Base-by-base conservation (phyloP, 2,113 vertebrate genomes). In the Centrocercus urophasianus region DNA sequence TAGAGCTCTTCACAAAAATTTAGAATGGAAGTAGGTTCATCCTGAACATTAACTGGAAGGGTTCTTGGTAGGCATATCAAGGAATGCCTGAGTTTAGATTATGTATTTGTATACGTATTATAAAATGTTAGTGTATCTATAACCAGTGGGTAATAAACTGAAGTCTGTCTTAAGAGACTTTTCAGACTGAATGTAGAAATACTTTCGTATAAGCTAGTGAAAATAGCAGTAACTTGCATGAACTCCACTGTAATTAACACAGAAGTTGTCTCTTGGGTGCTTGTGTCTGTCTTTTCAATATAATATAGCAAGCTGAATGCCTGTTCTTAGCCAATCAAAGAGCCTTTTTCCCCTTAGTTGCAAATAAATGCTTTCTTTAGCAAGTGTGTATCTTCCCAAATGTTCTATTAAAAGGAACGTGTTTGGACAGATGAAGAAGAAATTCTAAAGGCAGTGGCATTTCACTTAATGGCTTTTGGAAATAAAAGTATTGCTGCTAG, bases 331-430 rank as follows among this genome's bases (percentile, higher is more conserved):
- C 38, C 13, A 13, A 50, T 64, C 25, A 54, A 1, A 4, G 82
- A 20, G 3, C 19, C 17, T 1, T 2, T 5, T 5, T 4, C 8
- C 2, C 4, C 20, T 10, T 38, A 27, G 2, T 22, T 38, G 24
- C 61, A n/a, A 70, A 14, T 20, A 56, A 40, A 12, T 61, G 3
- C 7, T 1, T 57, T 91, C 28, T 69, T 70, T 13, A 8, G 60
- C 60, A 48, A 13, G 2, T 34, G 2, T 28, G 3, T 76, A 16
- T 47, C 3, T 20, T 65, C 10, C 10, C 8, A 36, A 19, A 14
- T 47, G 8, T 1, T 5, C 17, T 43, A 30, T 60, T 48, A 3
- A 7, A 60, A 5, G 12, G 2, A 45, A 80, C 15, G 65, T 6
- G 14, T 45, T 48, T 18, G 13, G 69, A 10, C 6, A 88, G 40